Percentiles rank a stretch among this genome's conserved stretches.
phyloP scores from a whole-genome alignment of 1,140 invertebrate genomes.

The Trichonephila clavipes region DNA sequence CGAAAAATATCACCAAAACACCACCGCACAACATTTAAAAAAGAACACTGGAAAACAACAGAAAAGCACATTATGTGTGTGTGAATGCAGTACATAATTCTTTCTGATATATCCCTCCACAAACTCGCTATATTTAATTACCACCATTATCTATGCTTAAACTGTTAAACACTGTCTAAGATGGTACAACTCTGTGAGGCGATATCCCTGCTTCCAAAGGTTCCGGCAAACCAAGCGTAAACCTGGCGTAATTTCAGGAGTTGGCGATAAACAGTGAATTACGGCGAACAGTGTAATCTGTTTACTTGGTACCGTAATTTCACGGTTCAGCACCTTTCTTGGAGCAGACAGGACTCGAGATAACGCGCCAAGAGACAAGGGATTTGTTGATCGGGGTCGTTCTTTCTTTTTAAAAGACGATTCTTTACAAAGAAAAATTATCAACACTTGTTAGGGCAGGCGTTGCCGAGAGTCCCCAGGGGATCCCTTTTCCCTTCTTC shows the following conservation, averaged over 20 bases:
- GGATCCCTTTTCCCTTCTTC: background rate
- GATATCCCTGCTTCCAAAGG: constrained; percentile 33
- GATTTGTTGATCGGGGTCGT: constrained; percentile 51
- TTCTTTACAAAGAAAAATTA: constrained; percentile 66
- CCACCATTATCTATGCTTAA: constrained; percentile 45
- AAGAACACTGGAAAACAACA: background rate
- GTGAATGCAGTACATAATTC: background rate
- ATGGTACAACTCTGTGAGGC: background rate
- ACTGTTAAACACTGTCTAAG: constrained; percentile 32
- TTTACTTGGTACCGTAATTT: constrained; percentile 65
- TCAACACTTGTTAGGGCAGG: constrained; percentile 23
- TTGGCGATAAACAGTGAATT: constrained; percentile 72
- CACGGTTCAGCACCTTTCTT: constrained; percentile 49
- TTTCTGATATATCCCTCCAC: background rate
- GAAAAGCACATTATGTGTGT: background rate
- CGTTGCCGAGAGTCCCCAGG: background rate
- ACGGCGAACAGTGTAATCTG: constrained; percentile 61
- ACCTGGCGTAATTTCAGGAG: constrained; percentile 56
- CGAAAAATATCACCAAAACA: background rate
- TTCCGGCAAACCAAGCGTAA: constrained; percentile 48
- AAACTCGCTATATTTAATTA: constrained; percentile 65
- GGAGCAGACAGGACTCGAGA: constrained; percentile 33
- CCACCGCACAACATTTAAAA: background rate
- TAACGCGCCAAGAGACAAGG: constrained; percentile 63
- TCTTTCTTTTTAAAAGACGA: constrained; percentile 53